Evolutionary conservation across 2,797 vertebrate genomes (phyloP).

Genomic region (Euthynnus affinis): DNA sequence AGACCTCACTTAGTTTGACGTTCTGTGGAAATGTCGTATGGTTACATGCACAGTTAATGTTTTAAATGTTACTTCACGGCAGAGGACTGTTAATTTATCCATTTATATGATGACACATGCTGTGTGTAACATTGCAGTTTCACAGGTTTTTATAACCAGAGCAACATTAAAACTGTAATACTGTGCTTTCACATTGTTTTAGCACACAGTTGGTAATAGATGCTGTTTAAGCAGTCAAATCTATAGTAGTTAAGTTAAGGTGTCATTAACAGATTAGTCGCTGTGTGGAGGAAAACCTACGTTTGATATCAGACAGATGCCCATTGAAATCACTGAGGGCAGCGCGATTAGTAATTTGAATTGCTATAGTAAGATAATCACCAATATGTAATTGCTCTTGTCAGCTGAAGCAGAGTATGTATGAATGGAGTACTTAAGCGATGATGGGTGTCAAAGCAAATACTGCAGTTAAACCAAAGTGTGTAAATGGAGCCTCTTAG

Average conservation of each 20-base stretch:
- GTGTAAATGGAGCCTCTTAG: conserved; percentile 86
- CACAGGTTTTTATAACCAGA: conserved; percentile 25
- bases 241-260: conserved; percentile 55
- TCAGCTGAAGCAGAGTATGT: conserved; percentile 72
- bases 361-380: conserved; percentile 80
- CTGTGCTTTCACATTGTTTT: conserved; percentile 28
- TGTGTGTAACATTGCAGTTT: conserved; percentile 35
- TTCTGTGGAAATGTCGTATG: conserved; percentile 46
- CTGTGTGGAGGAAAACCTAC: conserved; percentile 51
- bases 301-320: conserved; percentile 67
- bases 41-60: conserved; percentile 41
- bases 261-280: conserved; percentile 74
- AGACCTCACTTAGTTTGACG: conserved; percentile 54
- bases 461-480: conserved; percentile 83
- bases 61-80: conserved; percentile 44
- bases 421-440: conserved; percentile 82
- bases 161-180: conserved; percentile 27
- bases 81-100: conserved; percentile 38
- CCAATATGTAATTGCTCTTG: conserved; percentile 71
- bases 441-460: conserved; percentile 80
- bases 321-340: conserved; percentile 67
- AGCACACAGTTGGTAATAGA: conserved; percentile 8
- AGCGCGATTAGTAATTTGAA: conserved; percentile 79
- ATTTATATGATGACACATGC: conserved; percentile 38
- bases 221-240: conserved; percentile 53